Evolutionary conservation across 2,888 invertebrate species (phyloP).

Genomic region (Stenoptilia bipunctidactyla): DNA sequence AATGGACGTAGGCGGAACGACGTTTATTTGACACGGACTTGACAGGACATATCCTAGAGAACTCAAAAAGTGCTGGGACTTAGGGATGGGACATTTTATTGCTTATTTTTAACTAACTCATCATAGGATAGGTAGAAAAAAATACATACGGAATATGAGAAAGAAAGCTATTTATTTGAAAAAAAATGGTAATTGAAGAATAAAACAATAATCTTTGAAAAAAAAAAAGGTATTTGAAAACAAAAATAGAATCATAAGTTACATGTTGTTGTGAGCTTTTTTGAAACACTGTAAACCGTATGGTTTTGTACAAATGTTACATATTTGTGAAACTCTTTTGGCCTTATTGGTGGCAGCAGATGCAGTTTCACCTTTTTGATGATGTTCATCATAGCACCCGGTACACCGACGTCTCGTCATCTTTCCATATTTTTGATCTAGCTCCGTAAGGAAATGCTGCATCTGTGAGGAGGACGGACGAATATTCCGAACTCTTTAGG

Average conservation of each 20-base stretch:
- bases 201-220: too few relatives aligned
- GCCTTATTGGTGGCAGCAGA: slow-evolving; percentile 11
- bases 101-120: too few relatives aligned
- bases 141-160: too few relatives aligned
- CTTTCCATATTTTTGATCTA: slow-evolving; percentile 11
- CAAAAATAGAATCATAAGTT: background rate
- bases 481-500: too few relatives aligned
- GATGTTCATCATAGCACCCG: slow-evolving; percentile 8
- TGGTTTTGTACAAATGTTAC: slow-evolving; percentile 3
- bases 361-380: slow-evolving; percentile 7
- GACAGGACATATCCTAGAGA: too few relatives aligned
- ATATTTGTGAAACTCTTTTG: slow-evolving; percentile 9
- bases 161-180: too few relatives aligned
- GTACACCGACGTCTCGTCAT: slow-evolving; percentile 9
- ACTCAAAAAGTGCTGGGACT: background rate
- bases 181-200: too few relatives aligned
- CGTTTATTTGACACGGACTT: too few relatives aligned
- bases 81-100: background rate
- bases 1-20: background rate
- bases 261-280: background rate
- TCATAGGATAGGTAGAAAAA: too few relatives aligned
- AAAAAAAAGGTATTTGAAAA: too few relatives aligned
- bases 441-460: slow-evolving; percentile 11
- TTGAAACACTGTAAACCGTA: background rate
- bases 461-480: slow-evolving; percentile 2